Percentiles rank a stretch among this genome's conserved stretches.
phyloP scores from a whole-genome alignment of 2,113 vertebrate genomes.

The Stegostoma tigrinum region DNA sequence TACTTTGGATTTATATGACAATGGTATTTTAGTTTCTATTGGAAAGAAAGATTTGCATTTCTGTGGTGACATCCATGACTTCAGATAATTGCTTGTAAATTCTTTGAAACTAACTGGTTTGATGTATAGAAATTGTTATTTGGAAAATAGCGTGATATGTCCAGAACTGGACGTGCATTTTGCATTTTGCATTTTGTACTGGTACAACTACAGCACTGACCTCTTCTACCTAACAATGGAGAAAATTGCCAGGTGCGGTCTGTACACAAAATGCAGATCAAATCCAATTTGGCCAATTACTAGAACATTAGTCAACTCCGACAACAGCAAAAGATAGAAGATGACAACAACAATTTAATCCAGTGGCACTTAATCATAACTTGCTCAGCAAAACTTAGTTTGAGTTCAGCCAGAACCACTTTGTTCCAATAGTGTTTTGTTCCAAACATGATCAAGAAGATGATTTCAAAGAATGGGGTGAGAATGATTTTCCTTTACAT shows the following conservation, averaged over 20 bases:
- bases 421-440: background rate
- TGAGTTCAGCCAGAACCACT: background rate
- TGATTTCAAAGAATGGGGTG: background rate
- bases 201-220: background rate
- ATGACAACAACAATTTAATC: background rate
- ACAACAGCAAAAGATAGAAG: background rate
- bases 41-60: background rate
- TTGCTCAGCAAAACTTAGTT: too few species aligned
- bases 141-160: background rate
- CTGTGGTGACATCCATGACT: background rate
- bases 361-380: background rate
- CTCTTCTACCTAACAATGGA: background rate
- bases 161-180: background rate
- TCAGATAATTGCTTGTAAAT: background rate
- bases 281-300: background rate
- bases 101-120: background rate
- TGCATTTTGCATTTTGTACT: too few species aligned
- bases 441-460: background rate
- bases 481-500: background rate
- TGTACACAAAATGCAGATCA: background rate
- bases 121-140: background rate
- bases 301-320: background rate
- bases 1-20: background rate
- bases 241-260: background rate
- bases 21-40: background rate